Percentiles rank a stretch among this genome's conserved stretches.
These are phyloP conservation scores for Octodon degus DNA, from an alignment of 2,113 vertebrate species.

Conservation along the genomic window DNA sequence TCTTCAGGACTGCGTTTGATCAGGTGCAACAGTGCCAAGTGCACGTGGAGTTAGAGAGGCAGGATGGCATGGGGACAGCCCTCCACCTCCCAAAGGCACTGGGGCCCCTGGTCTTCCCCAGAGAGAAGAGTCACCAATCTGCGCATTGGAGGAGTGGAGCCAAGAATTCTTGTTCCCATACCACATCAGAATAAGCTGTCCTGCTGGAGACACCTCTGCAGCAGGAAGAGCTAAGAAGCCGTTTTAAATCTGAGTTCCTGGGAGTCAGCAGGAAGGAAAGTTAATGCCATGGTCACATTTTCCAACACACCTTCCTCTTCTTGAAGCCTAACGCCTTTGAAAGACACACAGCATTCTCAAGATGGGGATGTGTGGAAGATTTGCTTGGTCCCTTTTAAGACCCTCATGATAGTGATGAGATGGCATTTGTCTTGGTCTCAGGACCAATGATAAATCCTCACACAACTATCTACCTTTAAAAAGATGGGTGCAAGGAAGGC, in stretches of 20 bases:
- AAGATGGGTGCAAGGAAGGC: neutral
- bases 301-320: neutral
- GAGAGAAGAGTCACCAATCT: neutral
- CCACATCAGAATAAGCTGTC: neutral
- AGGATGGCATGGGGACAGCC: neutral
- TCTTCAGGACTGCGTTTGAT: neutral
- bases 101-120: neutral
- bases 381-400: neutral
- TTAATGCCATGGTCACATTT: neutral
- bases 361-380: neutral
- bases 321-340: neutral
- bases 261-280: neutral
- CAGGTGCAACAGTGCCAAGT: neutral
- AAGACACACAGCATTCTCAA: neutral
- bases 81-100: neutral
- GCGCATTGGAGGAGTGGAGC: neutral
- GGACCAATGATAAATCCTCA: neutral
- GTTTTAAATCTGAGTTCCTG: neutral
- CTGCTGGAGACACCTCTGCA: neutral
- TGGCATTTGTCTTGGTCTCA: neutral
- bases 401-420: neutral
- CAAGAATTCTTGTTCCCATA: neutral
- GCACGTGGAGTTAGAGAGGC: neutral
- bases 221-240: neutral
- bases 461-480: neutral